These are phyloP conservation scores for Sitophilus oryzae DNA, from an alignment of 1,140 invertebrate species.

Conservation along the genomic window DNA sequence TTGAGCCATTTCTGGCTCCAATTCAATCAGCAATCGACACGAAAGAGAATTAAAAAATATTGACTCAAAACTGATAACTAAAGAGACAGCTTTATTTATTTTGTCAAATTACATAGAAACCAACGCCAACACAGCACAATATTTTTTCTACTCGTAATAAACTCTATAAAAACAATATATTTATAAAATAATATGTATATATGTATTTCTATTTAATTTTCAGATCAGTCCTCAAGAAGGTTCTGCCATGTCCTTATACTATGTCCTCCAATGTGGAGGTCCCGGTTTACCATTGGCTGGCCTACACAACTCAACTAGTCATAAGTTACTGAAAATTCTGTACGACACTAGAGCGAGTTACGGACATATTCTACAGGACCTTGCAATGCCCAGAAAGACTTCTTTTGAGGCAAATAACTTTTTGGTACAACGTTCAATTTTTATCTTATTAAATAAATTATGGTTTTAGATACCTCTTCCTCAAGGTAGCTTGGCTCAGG, in stretches of 20 bases:
- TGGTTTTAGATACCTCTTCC: slow-evolving; percentile 55
- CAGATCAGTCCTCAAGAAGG: slow-evolving; percentile 29
- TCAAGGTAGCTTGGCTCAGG: slow-evolving; percentile 70
- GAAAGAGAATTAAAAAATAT: too few relatives aligned
- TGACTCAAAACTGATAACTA: too few relatives aligned
- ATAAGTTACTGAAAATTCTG: slow-evolving; percentile 65
- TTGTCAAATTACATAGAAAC: too few relatives aligned
- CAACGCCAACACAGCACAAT: too few relatives aligned
- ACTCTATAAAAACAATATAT: too few relatives aligned
- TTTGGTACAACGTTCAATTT: neutral
- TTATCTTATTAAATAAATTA: neutral
- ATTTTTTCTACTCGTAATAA: too few relatives aligned
- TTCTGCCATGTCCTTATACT: slow-evolving; percentile 54
- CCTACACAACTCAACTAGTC: slow-evolving; percentile 63
- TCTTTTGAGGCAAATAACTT: slow-evolving; percentile 55
- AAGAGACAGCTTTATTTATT: too few relatives aligned
- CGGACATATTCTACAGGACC: slow-evolving; percentile 55
- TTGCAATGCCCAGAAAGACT: slow-evolving; percentile 66
- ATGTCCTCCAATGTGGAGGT: slow-evolving; percentile 72
- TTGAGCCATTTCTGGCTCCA: too few relatives aligned
- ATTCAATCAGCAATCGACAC: too few relatives aligned
- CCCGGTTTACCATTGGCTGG: slow-evolving; percentile 71
- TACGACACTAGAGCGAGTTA: slow-evolving; percentile 68
- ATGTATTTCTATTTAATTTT: too few relatives aligned
- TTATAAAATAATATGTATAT: too few relatives aligned